Evolutionary conservation across 2,888 invertebrate species (phyloP).

Genomic region (Synergus laeviventris): DNA sequence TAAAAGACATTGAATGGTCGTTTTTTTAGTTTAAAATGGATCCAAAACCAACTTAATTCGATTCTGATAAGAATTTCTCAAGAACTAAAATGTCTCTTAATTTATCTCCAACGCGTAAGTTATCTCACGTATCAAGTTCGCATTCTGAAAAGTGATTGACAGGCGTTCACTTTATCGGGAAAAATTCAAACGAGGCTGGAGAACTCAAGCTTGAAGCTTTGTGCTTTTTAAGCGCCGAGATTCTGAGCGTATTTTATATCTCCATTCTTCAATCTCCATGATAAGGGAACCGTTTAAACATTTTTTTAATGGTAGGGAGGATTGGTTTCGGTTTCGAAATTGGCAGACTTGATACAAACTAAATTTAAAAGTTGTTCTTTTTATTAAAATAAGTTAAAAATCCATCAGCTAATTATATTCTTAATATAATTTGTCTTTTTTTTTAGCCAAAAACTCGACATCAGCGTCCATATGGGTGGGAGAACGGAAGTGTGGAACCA

Average conservation of each 20-base stretch:
- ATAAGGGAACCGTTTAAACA: background rate
- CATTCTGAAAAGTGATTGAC: slow-evolving; percentile 21
- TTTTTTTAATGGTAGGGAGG: background rate
- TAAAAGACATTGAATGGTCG: slow-evolving; percentile 46
- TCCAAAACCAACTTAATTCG: background rate
- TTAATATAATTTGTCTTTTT: slow-evolving; percentile 31
- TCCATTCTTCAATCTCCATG: background rate
- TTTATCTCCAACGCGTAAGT: slow-evolving; percentile 4
- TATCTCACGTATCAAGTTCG: background rate
- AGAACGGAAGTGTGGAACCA: slow-evolving; percentile 75
- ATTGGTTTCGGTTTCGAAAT: background rate
- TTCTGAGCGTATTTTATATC: background rate
- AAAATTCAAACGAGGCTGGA: background rate
- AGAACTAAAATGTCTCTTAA: slow-evolving; percentile 10
- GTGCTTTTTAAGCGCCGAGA: background rate
- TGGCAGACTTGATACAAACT: background rate
- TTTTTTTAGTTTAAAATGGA: background rate
- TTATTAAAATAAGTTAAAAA: background rate
- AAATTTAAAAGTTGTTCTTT: background rate
- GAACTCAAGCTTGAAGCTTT: background rate
- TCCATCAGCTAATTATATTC: too few species aligned
- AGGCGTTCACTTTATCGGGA: background rate
- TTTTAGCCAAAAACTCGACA: slow-evolving; percentile 86
- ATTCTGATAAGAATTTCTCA: background rate
- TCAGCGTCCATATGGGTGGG: slow-evolving; percentile 86